These are phyloP conservation scores for Hexactinellida sp. DNA, from an alignment of 37 sponge, comb jelly and placozoan genomes.

Conservation along the genomic window DNA sequence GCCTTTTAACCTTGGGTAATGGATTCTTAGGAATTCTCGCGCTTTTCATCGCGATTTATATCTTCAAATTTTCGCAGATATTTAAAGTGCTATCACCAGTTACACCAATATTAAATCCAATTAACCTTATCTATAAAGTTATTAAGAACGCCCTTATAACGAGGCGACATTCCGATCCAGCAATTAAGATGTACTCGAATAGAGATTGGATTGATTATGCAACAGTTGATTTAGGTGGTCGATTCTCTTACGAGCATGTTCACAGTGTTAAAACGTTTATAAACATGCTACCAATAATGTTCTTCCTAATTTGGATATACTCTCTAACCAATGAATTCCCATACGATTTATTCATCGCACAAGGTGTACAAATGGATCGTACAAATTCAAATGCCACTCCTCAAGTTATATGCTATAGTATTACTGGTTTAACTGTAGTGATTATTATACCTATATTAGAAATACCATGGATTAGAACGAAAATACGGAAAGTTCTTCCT, in stretches of 20 bases:
- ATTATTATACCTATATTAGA: not conserved
- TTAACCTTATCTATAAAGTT: not conserved
- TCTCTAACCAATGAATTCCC: not conserved
- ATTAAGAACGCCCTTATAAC: not conserved
- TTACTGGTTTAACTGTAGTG: not conserved
- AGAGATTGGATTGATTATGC: not conserved
- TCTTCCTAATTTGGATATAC: not conserved
- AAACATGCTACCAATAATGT: conserved; percentile 3
- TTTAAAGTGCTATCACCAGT: not conserved
- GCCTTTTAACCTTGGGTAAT: not conserved
- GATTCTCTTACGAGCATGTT: not conserved
- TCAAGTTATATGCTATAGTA: not conserved
- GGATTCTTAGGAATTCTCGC: not conserved
- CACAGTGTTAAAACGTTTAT: not conserved
- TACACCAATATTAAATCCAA: not conserved
- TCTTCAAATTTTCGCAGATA: not conserved
- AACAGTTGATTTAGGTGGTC: not conserved
- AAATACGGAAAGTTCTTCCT: not conserved
- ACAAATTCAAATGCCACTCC: not conserved
- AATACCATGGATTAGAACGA: not conserved
- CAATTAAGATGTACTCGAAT: not conserved
- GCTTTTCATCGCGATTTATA: not conserved
- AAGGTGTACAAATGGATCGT: not conserved
- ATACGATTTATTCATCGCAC: conserved; percentile 1
- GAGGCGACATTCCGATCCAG: not conserved